A percentile compares a stretch with the other conserved stretches of the same genome.
phyloP scores from a whole-genome alignment of 1,140 invertebrate genomes.

The Caerostris darwini region DNA sequence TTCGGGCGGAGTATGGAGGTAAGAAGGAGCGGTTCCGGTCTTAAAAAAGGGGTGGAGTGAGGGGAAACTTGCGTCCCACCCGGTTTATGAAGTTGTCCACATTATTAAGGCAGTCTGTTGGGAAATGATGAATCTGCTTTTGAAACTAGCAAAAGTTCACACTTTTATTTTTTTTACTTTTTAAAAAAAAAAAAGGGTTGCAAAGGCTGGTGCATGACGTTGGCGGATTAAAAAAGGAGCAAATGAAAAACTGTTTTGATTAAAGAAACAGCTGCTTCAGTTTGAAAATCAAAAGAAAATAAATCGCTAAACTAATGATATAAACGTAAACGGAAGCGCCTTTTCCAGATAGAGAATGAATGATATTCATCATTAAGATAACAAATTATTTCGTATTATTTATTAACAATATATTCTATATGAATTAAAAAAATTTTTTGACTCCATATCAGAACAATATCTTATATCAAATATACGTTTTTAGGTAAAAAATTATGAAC shows the following conservation, averaged over 20 bases:
- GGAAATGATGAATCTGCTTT: conserved; percentile 13
- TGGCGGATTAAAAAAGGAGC: neutral
- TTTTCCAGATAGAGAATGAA: neutral
- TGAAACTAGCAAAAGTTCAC: conserved; percentile 9
- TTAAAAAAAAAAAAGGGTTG: neutral
- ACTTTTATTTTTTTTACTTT: neutral
- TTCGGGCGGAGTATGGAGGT: neutral
- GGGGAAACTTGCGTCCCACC: conserved; percentile 1
- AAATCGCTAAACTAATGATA: too few species aligned
- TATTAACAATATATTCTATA: too few species aligned
- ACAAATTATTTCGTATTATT: too few species aligned
- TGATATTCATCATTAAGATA: neutral
- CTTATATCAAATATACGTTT: too few species aligned
- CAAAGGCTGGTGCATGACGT: neutral
- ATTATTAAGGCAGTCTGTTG: neutral
- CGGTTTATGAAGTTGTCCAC: conserved; percentile 32
- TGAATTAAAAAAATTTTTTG: too few species aligned
- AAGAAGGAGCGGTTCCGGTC: conserved; percentile 14
- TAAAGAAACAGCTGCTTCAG: neutral
- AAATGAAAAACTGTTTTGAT: neutral
- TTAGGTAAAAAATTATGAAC: too few species aligned
- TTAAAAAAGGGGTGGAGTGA: neutral
- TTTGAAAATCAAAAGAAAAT: neutral
- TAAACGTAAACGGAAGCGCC: neutral
- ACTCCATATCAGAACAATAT: too few species aligned